These are phyloP conservation scores for Saxidomus purpurata DNA, from an alignment of 1,140 invertebrate genomes.

Conservation along the genomic window DNA sequence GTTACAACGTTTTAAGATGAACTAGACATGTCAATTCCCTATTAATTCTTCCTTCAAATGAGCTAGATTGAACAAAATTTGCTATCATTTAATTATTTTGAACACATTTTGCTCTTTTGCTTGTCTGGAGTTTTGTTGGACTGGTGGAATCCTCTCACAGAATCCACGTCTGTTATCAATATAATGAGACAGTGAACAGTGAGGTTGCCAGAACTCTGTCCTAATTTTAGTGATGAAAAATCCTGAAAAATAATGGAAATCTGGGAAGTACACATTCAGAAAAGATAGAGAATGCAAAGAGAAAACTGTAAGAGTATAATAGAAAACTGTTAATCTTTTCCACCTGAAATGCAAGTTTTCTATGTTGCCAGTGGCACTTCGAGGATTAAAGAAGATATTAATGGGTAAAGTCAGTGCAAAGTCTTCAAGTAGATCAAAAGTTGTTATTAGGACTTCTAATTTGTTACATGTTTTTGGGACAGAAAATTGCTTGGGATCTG, in stretches of 20 bases:
- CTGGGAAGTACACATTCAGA: background rate
- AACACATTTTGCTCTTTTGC: background rate
- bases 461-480: too few relatives aligned
- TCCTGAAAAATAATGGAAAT: background rate
- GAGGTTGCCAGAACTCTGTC: background rate
- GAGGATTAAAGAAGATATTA: background rate
- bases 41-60: background rate
- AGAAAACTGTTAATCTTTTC: background rate
- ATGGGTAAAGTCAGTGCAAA: too few relatives aligned
- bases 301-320: background rate
- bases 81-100: constrained; percentile 5
- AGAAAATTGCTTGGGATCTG: too few relatives aligned
- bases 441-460: too few relatives aligned
- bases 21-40: background rate
- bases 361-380: background rate
- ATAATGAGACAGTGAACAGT: background rate
- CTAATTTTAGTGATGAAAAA: background rate
- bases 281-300: background rate
- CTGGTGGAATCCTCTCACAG: background rate
- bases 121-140: background rate
- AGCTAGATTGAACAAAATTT: background rate
- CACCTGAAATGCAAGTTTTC: background rate
- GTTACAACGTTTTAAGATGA: background rate
- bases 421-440: too few relatives aligned
- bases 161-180: background rate